Percentiles rank a stretch among this genome's conserved stretches.
These are phyloP conservation scores for Mastomys coucha DNA, from an alignment of 2,113 vertebrate species.

Conservation along the genomic window DNA sequence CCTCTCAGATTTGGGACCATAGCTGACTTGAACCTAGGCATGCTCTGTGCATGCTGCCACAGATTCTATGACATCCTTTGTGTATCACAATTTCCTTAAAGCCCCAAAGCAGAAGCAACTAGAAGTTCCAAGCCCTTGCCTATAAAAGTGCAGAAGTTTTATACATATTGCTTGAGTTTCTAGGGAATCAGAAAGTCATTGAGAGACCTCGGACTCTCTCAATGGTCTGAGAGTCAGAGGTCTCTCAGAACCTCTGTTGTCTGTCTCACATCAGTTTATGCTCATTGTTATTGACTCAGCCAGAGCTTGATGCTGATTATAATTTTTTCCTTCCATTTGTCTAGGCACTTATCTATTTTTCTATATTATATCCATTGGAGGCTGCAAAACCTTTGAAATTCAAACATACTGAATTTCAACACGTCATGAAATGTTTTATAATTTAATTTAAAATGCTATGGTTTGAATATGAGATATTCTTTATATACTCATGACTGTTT, in stretches of 20 bases:
- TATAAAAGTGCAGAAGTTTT: background rate
- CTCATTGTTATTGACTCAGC: background rate
- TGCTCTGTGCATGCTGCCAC: too few relatives aligned
- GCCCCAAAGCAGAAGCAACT: background rate
- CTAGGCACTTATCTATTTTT: background rate
- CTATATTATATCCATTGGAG: background rate
- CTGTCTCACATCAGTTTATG: background rate
- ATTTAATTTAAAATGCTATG: background rate
- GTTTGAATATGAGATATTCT: background rate
- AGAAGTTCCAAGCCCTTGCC: background rate
- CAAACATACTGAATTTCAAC: background rate
- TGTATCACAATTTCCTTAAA: background rate
- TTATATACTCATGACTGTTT: background rate
- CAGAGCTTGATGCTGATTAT: background rate
- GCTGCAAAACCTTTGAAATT: background rate
- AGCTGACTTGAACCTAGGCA: background rate
- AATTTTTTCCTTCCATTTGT: background rate
- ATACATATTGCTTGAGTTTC: background rate
- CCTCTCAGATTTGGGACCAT: background rate
- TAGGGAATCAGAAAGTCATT: background rate
- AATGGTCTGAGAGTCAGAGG: too few relatives aligned
- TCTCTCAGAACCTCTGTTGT: too few relatives aligned
- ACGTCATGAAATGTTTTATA: background rate
- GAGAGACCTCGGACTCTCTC: rapidly evolving
- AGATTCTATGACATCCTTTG: background rate